These are phyloP conservation scores for Hoplostethus atlanticus DNA, from an alignment of 2,797 vertebrate species.

Conservation along the genomic window DNA sequence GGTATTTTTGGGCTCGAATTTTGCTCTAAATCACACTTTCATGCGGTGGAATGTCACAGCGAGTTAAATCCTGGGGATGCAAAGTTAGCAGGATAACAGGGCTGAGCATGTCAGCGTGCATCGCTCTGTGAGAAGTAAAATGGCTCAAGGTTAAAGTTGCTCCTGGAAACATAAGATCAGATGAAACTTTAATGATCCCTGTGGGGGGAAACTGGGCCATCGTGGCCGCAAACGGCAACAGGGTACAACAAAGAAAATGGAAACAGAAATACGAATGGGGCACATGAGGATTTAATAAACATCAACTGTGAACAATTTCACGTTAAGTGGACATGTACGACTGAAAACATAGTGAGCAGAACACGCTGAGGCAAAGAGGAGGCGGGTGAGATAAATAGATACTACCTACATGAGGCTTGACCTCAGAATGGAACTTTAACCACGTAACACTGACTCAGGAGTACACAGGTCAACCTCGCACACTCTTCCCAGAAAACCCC, in stretches of 20 bases:
- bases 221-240: neutral
- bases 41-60: conserved; percentile 45
- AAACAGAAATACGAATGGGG: neutral
- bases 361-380: neutral
- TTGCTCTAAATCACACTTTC: conserved; percentile 53
- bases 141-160: conserved; percentile 7
- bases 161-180: conserved; percentile 6
- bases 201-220: conserved; percentile 7
- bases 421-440: conserved; percentile 50
- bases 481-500: conserved; percentile 43
- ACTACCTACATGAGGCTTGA: conserved; percentile 14
- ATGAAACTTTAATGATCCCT: neutral
- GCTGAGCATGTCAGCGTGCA: conserved; percentile 16
- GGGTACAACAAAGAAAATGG: neutral
- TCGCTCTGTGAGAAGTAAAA: conserved; percentile 12
- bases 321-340: no score
- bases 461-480: conserved; percentile 37
- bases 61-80: conserved; percentile 29
- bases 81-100: conserved; percentile 12
- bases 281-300: neutral
- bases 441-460: conserved; percentile 52
- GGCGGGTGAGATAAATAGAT: conserved; percentile 11
- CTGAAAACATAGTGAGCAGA: no score
- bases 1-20: conserved; percentile 41
- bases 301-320: no score